Percentiles rank a stretch among this genome's conserved stretches.
Conservation (phyloP, 2,888 invertebrate species). For the Ellobium chinense region DNA sequence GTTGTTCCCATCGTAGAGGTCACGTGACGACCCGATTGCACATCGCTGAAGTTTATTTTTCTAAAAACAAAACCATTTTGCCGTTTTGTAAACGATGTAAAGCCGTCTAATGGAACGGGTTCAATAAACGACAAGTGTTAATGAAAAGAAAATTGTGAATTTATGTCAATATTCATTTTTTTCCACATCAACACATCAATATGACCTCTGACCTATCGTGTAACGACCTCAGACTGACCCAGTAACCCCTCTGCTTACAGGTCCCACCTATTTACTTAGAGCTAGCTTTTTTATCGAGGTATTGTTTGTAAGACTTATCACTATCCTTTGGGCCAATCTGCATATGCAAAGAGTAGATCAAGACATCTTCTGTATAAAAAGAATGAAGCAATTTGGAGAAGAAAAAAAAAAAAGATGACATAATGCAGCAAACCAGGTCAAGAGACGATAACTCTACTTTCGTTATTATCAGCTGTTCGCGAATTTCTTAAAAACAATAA, state of each 20-base stretch:
- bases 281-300: no score
- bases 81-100: not conserved
- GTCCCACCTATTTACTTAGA: no score
- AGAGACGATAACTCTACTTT: slow-evolving; percentile 12
- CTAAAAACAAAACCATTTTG: slow-evolving; percentile 1
- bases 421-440: not conserved
- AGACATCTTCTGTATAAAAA: no score
- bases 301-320: no score
- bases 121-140: not conserved
- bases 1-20: slow-evolving; percentile 31
- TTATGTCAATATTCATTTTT: not conserved
- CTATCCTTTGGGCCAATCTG: no score
- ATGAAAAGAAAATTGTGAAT: not conserved
- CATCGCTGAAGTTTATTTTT: slow-evolving; percentile 25
- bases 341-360: no score
- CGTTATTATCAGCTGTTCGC: slow-evolving; percentile 16
- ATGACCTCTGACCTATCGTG: slow-evolving; percentile 37
- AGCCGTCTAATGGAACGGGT: not conserved
- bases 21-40: slow-evolving; percentile 31
- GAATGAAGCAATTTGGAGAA: not conserved
- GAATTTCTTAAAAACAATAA: not conserved
- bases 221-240: slow-evolving; percentile 24
- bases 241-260: slow-evolving; percentile 22
- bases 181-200: slow-evolving; percentile 11
- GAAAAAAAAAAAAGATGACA: not conserved